A percentile compares a stretch with the other conserved stretches of the same genome.
Conservation (phyloP, 2,888 invertebrate genomes). For the Spisula solida region DNA sequence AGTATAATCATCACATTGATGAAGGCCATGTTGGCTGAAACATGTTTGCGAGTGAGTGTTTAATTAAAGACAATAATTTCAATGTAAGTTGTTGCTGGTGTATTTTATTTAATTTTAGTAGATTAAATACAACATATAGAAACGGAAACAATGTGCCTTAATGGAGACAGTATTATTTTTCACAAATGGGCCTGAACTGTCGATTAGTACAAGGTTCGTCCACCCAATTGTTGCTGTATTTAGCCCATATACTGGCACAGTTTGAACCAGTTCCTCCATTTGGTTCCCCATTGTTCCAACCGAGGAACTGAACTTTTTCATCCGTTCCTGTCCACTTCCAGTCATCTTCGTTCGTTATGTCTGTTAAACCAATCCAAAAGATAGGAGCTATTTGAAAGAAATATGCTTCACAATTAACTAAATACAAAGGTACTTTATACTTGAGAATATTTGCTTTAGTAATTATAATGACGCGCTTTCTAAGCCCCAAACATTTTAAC, state of each 20-base stretch:
- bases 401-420: not conserved
- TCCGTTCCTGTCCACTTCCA: not conserved
- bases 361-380: not conserved
- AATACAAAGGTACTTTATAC: no score
- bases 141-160: no score
- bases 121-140: no score
- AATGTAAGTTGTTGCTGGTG: no score
- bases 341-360: not conserved
- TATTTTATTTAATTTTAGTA: no score
- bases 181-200: not conserved
- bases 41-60: no score
- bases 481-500: no score
- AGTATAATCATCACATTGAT: no score
- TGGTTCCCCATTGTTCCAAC: not conserved
- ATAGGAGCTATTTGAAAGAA: not conserved
- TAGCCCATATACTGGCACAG: not conserved
- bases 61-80: no score
- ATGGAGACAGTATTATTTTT: not conserved
- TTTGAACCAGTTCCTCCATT: not conserved
- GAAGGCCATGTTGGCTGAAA: no score
- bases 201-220: not conserved
- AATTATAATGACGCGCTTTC: no score
- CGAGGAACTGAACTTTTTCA: not conserved
- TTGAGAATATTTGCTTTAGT: no score
- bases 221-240: not conserved